Evolutionary conservation across 2,113 vertebrate species (phyloP).

Genomic region (Centrocercus urophasianus): DNA sequence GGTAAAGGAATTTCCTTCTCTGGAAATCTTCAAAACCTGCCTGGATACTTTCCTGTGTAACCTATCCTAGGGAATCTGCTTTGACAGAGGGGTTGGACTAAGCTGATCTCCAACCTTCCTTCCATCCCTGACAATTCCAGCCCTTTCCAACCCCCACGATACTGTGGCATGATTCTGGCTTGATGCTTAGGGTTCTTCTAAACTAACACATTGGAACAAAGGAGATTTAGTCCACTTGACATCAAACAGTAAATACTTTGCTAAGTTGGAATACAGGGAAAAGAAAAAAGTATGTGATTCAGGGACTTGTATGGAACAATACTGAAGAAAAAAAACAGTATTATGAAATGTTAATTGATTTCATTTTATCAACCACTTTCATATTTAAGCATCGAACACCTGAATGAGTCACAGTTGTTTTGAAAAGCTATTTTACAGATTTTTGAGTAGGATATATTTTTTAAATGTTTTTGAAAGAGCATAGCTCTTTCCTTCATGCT

Average conservation of each 20-base stretch:
- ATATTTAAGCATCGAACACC: neutral
- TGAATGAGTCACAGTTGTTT: neutral
- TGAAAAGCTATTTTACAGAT: neutral
- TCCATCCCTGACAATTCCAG: no score
- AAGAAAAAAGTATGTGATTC: neutral
- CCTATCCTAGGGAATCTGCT: no score
- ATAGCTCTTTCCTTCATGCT: neutral
- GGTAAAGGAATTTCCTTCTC: no score
- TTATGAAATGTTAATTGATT: neutral
- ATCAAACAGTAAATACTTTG: neutral
- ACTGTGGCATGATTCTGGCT: no score
- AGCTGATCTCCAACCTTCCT: no score
- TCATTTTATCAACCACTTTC: neutral
- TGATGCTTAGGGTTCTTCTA: no score
- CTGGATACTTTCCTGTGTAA: no score
- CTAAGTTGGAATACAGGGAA: neutral
- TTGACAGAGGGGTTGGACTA: no score
- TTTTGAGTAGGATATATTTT: neutral
- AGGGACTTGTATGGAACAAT: neutral
- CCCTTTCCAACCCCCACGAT: no score
- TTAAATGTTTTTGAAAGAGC: neutral
- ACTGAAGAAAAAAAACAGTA: neutral
- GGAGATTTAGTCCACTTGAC: neutral
- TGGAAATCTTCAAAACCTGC: no score
- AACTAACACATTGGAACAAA: no score